Conservation (phyloP, 2,797 vertebrate species). For the Bovichtus variegatus region DNA sequence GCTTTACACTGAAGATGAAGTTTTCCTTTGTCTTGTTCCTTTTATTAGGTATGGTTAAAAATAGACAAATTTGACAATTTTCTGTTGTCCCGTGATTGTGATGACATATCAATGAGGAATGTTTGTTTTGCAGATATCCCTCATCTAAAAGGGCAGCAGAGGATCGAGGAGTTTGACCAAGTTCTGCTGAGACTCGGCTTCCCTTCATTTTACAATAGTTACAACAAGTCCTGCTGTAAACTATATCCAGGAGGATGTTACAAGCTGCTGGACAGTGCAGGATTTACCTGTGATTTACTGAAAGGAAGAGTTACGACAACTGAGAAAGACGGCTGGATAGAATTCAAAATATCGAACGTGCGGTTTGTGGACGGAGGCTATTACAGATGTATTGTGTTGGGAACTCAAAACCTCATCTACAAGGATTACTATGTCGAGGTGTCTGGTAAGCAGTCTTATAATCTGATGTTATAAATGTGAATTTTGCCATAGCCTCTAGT, state of each 20-base stretch:
- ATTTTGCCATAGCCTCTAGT: not conserved
- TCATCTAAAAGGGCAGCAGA: constrained; percentile 62
- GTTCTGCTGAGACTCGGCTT: constrained; percentile 73
- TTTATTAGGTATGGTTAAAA: constrained; percentile 55
- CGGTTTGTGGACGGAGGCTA: constrained; percentile 68
- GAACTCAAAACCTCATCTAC: constrained; percentile 50
- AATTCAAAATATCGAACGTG: constrained; percentile 75
- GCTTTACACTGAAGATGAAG: constrained; percentile 72
- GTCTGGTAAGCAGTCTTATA: constrained; percentile 68
- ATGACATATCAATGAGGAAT: not conserved
- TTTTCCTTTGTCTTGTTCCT: constrained; percentile 66
- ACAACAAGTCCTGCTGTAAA: constrained; percentile 78
- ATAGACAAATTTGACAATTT: rapidly evolving
- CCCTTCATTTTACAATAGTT: constrained; percentile 63
- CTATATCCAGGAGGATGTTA: constrained; percentile 57
- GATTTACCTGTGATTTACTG: constrained; percentile 58
- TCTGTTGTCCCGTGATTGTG: not conserved
- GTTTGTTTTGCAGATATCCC: constrained; percentile 69
- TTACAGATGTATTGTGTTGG: constrained; percentile 77
- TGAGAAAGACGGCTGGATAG: constrained; percentile 64
- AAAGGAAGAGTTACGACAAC: constrained; percentile 69
- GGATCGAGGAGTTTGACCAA: constrained; percentile 47
- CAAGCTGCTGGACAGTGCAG: constrained; percentile 70
- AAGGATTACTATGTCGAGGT: constrained; percentile 66
- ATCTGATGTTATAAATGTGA: constrained; percentile 8